Percentiles rank a stretch among this genome's conserved stretches.
Evolutionary conservation across 2,113 vertebrate species (phyloP).

Genomic region (Hyla sarda): DNA sequence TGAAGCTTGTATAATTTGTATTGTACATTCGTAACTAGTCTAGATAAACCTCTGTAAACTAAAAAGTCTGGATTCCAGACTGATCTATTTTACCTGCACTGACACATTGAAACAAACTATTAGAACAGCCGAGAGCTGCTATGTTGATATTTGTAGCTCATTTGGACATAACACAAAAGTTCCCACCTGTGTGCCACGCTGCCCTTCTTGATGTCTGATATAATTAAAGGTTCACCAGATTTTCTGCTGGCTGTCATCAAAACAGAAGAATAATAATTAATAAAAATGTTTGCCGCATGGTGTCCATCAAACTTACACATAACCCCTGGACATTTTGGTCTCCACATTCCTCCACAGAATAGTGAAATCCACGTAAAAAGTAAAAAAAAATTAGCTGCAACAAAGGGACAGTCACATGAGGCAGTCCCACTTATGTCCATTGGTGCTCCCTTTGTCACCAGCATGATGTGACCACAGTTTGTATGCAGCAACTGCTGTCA

Average conservation of each 20-base stretch:
- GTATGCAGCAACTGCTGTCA: no score
- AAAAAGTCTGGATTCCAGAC: no score
- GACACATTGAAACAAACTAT: background rate
- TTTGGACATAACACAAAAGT: background rate
- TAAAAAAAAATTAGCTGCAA: no score
- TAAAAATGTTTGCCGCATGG: background rate
- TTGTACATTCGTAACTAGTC: no score
- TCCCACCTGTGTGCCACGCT: constrained; percentile 95
- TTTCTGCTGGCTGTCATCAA: constrained; percentile 85
- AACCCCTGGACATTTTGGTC: background rate
- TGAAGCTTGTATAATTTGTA: no score
- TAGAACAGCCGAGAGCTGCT: background rate
- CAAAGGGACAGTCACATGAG: background rate
- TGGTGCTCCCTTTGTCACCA: no score
- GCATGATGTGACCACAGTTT: no score
- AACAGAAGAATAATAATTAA: background rate
- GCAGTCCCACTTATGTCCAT: background rate
- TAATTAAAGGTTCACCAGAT: constrained; percentile 91
- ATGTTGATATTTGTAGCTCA: background rate
- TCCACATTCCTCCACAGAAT: background rate
- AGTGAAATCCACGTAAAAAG: background rate
- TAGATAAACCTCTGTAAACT: no score
- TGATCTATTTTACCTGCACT: background rate
- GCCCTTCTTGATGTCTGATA: constrained; percentile 95
- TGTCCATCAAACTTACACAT: background rate